phyloP scores from a whole-genome alignment of 2,797 vertebrate species.

The Falco peregrinus region DNA sequence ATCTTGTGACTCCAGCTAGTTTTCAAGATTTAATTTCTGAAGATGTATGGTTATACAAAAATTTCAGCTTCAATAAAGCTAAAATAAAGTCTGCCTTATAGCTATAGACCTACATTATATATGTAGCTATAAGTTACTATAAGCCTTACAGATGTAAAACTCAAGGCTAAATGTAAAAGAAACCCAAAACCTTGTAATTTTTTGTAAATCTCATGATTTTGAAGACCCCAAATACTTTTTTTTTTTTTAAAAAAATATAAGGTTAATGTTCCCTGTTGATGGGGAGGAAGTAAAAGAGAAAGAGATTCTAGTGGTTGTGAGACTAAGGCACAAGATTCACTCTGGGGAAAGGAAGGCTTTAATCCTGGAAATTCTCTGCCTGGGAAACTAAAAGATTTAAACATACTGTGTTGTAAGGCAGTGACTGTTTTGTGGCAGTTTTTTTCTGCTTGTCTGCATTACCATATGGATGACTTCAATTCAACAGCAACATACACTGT shows the following conservation, averaged over 20 bases:
- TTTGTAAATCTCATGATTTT: neutral
- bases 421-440: neutral
- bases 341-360: neutral
- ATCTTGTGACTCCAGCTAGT: neutral
- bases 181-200: neutral
- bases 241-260: too few species aligned
- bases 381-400: neutral
- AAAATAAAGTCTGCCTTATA: neutral
- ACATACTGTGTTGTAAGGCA: neutral
- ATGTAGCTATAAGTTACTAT: neutral
- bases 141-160: neutral
- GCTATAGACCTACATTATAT: neutral
- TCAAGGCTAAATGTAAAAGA: neutral
- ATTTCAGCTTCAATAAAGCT: neutral
- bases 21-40: neutral
- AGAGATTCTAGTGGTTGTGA: neutral
- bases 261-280: neutral
- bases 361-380: neutral
- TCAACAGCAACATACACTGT: slow-evolving; percentile 21
- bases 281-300: neutral
- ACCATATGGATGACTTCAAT: slow-evolving; percentile 55
- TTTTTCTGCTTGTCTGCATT: slow-evolving; percentile 2
- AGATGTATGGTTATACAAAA: neutral
- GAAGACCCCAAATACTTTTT: neutral
- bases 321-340: neutral